Evolutionary conservation across 2,797 vertebrate species (phyloP), one percentile per base, ranked within the genome.

Genomic region (Remorina albescens): DNA sequence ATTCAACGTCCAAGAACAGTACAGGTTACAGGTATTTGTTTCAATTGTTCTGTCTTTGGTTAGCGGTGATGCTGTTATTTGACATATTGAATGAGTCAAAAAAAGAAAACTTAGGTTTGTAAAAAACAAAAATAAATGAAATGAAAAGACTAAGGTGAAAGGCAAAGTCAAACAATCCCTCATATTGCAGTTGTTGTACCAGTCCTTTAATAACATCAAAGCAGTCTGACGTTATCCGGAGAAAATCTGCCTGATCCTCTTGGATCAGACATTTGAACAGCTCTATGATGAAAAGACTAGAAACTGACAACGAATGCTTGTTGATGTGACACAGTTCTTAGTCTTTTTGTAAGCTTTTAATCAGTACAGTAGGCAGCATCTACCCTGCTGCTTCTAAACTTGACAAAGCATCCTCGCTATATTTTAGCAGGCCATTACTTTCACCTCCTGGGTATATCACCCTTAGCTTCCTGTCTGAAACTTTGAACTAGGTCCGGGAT

Each of bases 231-330:
- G 67, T 84, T 83, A 85, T 76, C 82, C 78, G 1, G 0, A 61
- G 79, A 82, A 85, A 90, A 71, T 88, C 80, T 81, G 58, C 69
- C 63, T 84, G 76, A 89, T 90, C 83, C 82, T 58, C 36, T 47
- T 4, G 78, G 83, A 82, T 89, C 83, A 84, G 74, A 78, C 47
- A 12, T 72, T 81, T 70, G 71, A 87, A 78, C 71, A 71, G 78
- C 63, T 58, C 69, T n/a, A 82, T 89, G 89, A 90, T 90, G 84
- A 85, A 82, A 88, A 90, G 74, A 57, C 67, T 57, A 69, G 85
- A 86, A 84, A 88, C 82, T 69, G 73, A 83, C 63, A 74, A 65
- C 63, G 34, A 39, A 65, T 62, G 76, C 66, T 75, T 74, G 63
- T 83, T 78, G 76, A 53, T 73, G 34, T 62, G 66, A 76, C 72